Percentiles rank a stretch among this genome's conserved stretches.
Evolutionary conservation across 1,140 invertebrate genomes (phyloP).

Genomic region (Scaptomyza hsui): DNA sequence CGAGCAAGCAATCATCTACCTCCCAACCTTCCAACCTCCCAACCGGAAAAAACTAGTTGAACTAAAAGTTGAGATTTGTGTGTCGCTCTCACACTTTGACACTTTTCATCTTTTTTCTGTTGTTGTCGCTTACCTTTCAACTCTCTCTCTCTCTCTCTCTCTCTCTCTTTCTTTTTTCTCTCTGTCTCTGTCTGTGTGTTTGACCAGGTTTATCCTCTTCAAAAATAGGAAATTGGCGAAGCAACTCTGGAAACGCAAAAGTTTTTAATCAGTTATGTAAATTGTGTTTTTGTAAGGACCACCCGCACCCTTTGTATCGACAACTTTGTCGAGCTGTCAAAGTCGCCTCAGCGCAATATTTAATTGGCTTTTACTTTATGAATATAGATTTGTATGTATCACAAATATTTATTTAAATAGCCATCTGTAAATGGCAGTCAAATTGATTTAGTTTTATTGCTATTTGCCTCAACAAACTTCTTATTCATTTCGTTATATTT

Average conservation of each 20-base stretch:
- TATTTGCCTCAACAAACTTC: neutral
- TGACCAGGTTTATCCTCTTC: constrained; percentile 16
- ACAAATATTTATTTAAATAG: constrained; percentile 6
- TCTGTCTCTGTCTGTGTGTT: neutral
- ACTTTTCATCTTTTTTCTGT: constrained; percentile 5
- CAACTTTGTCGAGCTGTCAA: constrained; percentile 40
- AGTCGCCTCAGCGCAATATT: constrained; percentile 34
- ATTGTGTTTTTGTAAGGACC: constrained; percentile 67
- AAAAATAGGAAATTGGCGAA: constrained; percentile 50
- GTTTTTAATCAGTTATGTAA: constrained; percentile 81
- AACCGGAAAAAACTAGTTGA: constrained; percentile 36
- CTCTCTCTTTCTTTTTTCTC: no score
- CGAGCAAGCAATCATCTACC: neutral
- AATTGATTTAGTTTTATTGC: constrained; percentile 29
- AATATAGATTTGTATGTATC: constrained; percentile 9
- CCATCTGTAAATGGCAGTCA: constrained; percentile 26
- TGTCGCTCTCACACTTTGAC: constrained; percentile 51
- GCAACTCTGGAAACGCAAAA: constrained; percentile 42
- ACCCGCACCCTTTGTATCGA: neutral
- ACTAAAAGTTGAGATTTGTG: constrained; percentile 39
- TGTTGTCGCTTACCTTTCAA: no score
- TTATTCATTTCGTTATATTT: neutral
- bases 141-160: no score
- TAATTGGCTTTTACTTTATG: constrained; percentile 56
- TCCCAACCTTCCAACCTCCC: neutral